Base-by-base conservation (phyloP, 2,113 vertebrate species). In the Triplophysa siluroides region DNA sequence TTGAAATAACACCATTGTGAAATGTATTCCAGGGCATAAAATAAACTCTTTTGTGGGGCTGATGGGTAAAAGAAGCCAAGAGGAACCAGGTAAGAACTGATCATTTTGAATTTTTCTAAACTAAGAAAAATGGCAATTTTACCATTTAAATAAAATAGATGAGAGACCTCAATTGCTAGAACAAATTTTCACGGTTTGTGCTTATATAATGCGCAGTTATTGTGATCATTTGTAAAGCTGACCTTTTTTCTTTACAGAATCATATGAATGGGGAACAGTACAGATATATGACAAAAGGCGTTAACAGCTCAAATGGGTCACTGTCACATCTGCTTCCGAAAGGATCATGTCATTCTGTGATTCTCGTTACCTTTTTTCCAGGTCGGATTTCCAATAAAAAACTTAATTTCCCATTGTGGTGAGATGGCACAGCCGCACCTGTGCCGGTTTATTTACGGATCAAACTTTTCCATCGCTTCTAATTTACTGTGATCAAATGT, bases 41-140 rank as follows among this genome's bases (percentile, higher is more conserved):
- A 92, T 96, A 89, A 97, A 98, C 90, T 95, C 95, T 80, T 99
- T 99, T 93, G 95, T 96, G 86, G 98, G 96, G 86, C 93, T 99
- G 91, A 99, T 99, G 97, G 98, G 98, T 79, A 99, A 98, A 93
- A 94, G 98, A 90, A 95, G 95, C 91, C 89, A 91, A 83, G 95
- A 97, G 91, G 94, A 94, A 87, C 93, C 96, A 91, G 96, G 96
- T 98, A 90, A 84, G 93, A 60, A 33, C 21, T 18, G 14, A 73
- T 33, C 4, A 33, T 1, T 29, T 33, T 6, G 29, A 29, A 29
- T 29, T 2, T 3, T 29, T 24, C 24, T 24, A 24, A 2, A 1
- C 24, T 24, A 24, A 24, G 1, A 24, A 24, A 24, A 24, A 24
- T 24, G 24, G 24, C 24, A 24, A 24, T 24, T 29, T 29, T 33